phyloP scores from a whole-genome alignment of 2,888 invertebrate genomes.

The Bembecia ichneumoniformis region DNA sequence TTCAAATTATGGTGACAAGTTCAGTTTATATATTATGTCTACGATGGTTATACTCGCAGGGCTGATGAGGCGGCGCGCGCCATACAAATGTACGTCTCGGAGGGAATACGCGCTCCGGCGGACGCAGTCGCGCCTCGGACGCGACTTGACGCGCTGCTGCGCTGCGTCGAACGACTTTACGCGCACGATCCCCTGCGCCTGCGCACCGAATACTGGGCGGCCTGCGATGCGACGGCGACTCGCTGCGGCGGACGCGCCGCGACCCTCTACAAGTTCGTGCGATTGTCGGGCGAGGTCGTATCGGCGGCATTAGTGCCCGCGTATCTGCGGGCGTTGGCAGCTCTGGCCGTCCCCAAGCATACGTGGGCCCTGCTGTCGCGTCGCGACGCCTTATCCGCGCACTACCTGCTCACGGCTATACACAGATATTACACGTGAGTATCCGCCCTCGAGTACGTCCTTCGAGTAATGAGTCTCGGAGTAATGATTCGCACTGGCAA shows the following conservation, averaged over 20 bases:
- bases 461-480: too few relatives aligned
- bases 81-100: slow-evolving; percentile 79
- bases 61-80: slow-evolving; percentile 92
- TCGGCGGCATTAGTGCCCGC: slow-evolving; percentile 88
- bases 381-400: slow-evolving; percentile 50
- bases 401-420: slow-evolving; percentile 73
- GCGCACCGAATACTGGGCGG: slow-evolving; percentile 88
- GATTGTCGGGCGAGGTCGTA: slow-evolving; percentile 88
- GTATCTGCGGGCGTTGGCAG: slow-evolving; percentile 88
- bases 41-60: slow-evolving; percentile 30
- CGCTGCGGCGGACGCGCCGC: slow-evolving; percentile 75
- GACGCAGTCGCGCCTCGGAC: slow-evolving; percentile 60
- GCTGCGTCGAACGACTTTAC: slow-evolving; percentile 85
- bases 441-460: too few relatives aligned
- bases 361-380: slow-evolving; percentile 75
- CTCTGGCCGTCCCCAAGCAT: slow-evolving; percentile 81
- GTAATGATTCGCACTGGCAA: too few relatives aligned
- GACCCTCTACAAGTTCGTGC: slow-evolving; percentile 91
- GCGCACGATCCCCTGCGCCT: slow-evolving; percentile 80
- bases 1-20: background rate
- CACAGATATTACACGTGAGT: slow-evolving; percentile 77
- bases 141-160: slow-evolving; percentile 87
- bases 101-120: slow-evolving; percentile 81
- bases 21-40: background rate
- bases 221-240: slow-evolving; percentile 47